These are phyloP conservation scores for Cepaea hortensis DNA, from an alignment of 2,888 invertebrate genomes.

Conservation along the genomic window DNA sequence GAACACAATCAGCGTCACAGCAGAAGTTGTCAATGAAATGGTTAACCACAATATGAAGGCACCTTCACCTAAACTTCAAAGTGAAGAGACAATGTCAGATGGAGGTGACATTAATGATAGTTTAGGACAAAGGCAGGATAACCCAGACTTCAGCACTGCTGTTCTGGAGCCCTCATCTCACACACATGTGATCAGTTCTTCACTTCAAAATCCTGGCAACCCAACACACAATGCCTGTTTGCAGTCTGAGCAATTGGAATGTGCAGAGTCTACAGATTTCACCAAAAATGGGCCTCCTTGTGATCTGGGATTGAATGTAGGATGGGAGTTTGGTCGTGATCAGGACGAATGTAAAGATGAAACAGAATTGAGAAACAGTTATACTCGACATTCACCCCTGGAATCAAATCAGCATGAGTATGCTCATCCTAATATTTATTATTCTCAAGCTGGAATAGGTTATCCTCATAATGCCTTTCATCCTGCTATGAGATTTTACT, in stretches of 20 bases:
- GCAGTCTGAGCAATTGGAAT: background rate
- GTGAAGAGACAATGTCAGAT: background rate
- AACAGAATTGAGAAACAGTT: slow-evolving; percentile 32
- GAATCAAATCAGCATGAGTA: slow-evolving; percentile 67
- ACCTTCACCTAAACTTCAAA: background rate
- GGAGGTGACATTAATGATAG: background rate
- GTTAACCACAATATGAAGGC: slow-evolving; percentile 12
- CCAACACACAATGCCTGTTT: background rate
- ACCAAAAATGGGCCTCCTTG: background rate
- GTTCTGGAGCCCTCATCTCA: slow-evolving; percentile 43
- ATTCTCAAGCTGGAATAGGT: slow-evolving; percentile 68
- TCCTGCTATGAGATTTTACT: slow-evolving; percentile 52
- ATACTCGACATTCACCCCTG: slow-evolving; percentile 65
- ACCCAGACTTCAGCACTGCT: slow-evolving; percentile 18
- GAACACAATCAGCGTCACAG: slow-evolving; percentile 48
- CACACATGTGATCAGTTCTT: slow-evolving; percentile 38
- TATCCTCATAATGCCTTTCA: slow-evolving; percentile 69
- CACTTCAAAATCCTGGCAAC: slow-evolving; percentile 22
- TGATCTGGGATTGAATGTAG: background rate
- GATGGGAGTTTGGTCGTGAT: background rate
- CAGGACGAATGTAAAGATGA: background rate
- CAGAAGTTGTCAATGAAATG: slow-evolving; percentile 49
- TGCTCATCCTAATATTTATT: slow-evolving; percentile 64
- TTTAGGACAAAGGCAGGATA: background rate
- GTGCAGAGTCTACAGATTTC: background rate